A percentile compares a stretch with the other conserved stretches of the same genome.
Evolutionary conservation across 2,888 invertebrate species (phyloP).

Genomic region (Eretmocerus hayati): DNA sequence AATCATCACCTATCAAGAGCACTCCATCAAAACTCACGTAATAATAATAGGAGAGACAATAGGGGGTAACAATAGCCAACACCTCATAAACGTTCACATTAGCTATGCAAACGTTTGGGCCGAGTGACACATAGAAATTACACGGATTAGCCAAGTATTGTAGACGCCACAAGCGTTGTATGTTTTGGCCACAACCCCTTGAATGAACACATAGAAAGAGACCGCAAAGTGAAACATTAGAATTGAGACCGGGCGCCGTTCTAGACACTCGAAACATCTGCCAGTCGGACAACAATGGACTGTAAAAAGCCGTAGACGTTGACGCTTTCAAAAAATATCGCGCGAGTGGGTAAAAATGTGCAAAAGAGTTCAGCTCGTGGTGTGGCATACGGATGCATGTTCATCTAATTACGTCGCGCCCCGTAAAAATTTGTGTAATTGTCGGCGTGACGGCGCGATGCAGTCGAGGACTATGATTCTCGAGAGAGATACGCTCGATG

Average conservation of each 20-base stretch:
- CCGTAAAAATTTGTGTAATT: constrained; percentile 8
- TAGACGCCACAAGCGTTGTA: not conserved
- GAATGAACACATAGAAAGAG: too few species aligned
- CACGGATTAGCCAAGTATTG: constrained; percentile 11
- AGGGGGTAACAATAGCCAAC: not conserved
- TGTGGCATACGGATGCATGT: too few species aligned
- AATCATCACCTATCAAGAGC: constrained; percentile 1
- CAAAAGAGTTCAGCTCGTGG: too few species aligned
- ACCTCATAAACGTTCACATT: constrained; percentile 8
- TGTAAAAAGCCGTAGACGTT: constrained; percentile 8
- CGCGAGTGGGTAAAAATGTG: not conserved
- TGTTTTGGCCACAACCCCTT: not conserved
- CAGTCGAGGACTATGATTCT: not conserved
- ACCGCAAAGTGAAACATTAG: constrained; percentile 19
- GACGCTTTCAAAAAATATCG: not conserved
- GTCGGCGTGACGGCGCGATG: constrained; percentile 1
- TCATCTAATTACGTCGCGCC: constrained; percentile 16
- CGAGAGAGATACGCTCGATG: not conserved
- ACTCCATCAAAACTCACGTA: not conserved
- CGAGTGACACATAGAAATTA: constrained; percentile 12
- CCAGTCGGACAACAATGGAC: constrained; percentile 10
- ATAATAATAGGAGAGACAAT: not conserved
- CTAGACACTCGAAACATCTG: constrained; percentile 13
- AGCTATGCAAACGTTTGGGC: not conserved
- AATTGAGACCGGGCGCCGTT: constrained; percentile 3